Percentiles rank a stretch among this genome's conserved stretches.
These are phyloP conservation scores for Apostichopus leukothele DNA, from an alignment of 53 echinoderm and acorn worm species.

Conservation along the genomic window DNA sequence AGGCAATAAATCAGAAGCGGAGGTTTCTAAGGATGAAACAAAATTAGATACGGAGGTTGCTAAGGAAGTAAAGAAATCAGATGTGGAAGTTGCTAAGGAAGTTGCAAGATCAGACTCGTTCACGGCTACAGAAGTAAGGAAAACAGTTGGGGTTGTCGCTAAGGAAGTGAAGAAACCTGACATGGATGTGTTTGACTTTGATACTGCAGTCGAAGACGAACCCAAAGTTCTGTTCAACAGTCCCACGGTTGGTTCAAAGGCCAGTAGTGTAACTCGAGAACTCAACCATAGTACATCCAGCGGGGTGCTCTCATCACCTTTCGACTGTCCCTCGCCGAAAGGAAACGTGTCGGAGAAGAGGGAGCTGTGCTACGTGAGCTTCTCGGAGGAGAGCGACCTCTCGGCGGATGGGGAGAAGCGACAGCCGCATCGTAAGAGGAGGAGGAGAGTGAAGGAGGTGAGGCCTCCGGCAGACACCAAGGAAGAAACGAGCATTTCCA, in stretches of 20 bases:
- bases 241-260: background rate
- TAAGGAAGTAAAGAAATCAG: background rate
- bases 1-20: background rate
- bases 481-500: constrained; percentile 1
- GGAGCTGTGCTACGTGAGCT: constrained; percentile 22
- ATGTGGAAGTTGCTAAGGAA: background rate
- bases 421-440: constrained; percentile 6
- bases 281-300: constrained; percentile 32
- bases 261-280: background rate
- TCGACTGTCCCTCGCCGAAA: constrained; percentile 22
- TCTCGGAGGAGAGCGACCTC: constrained; percentile 23
- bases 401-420: constrained; percentile 32
- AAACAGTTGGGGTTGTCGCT: background rate
- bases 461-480: background rate
- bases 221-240: background rate
- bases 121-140: background rate
- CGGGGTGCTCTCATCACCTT: constrained; percentile 17
- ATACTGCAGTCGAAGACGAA: background rate
- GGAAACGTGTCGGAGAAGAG: background rate
- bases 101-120: background rate
- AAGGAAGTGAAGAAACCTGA: background rate
- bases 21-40: background rate
- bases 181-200: constrained; percentile 34
- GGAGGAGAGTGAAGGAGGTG: constrained; percentile 24
- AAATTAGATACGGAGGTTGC: background rate